Base-by-base conservation (phyloP, 2,113 vertebrate genomes). In the Noturus placidus region DNA sequence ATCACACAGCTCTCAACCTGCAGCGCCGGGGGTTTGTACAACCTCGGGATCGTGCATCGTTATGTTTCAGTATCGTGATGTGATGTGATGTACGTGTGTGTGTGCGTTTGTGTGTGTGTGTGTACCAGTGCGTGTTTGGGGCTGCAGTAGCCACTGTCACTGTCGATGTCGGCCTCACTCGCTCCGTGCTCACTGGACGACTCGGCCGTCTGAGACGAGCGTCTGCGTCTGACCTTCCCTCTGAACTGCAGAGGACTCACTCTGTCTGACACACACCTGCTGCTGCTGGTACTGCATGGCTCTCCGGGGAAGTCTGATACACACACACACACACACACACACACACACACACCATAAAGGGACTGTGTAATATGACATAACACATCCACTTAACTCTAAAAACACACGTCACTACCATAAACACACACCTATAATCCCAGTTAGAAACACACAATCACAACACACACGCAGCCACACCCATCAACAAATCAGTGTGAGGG, bases 101-200 rank as follows among this genome's bases (percentile, higher is more conserved):
- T 50, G 65, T 82, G 63, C 63, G 25, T n/a, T 4, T 30, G 50
- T 72, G 30, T 72, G 33, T 72, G 30, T 35, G 33, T 35, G 11
- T 42, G 57, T 92, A 95, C 95, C 90, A 94, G 46, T 57, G 90
- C 78, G 92, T 99, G 97, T 88, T 97, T 98, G 56, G 98, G 98
- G 88, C 98, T 99, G 85, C 98, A 99, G 79, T 99, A 99, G 38
- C 98, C 98, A 35, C 98, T 99, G 88, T 99, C 98, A 4, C 98
- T 99, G 94, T 99, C 98, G 27, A 99, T 98, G 88, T 99, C 98
- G 0, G 97, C 98, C 93, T 99, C 98, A 0, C 97, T 97, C 9
- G 97, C 95, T 0, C 97, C 97, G 87, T 97, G 97, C 54, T 99
- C 98, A 2, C 95, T 98, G 30, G 97, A 99, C 46, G 95, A 96